Percentiles rank a stretch among this genome's conserved stretches.
Evolutionary conservation across 1,140 invertebrate genomes (phyloP).

Genomic region (Papilio dardanus): DNA sequence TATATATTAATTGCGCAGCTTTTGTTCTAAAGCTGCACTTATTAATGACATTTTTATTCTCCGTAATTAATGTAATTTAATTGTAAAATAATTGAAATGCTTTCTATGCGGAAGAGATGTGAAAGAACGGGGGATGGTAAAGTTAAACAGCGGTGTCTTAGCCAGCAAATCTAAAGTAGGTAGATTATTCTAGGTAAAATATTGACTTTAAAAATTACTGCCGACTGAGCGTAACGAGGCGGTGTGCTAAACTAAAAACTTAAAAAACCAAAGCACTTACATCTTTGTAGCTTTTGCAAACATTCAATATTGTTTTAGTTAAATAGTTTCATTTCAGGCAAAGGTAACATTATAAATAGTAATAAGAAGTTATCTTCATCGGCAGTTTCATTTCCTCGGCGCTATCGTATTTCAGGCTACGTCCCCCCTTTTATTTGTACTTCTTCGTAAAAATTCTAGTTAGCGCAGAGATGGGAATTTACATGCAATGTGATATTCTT

Average conservation of each 20-base stretch:
- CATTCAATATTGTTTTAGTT: slow-evolving; percentile 12
- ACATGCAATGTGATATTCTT: slow-evolving; percentile 6
- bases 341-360: slow-evolving; percentile 58
- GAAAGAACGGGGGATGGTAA: too few species aligned
- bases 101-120: too few species aligned
- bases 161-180: too few species aligned
- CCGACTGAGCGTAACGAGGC: too few species aligned
- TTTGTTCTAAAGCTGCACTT: neutral
- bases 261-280: neutral
- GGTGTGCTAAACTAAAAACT: too few species aligned
- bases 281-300: neutral
- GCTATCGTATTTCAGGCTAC: slow-evolving; percentile 59
- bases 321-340: slow-evolving; percentile 1
- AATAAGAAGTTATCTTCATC: slow-evolving; percentile 73
- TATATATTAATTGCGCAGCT: slow-evolving; percentile 27
- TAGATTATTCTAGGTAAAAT: too few species aligned
- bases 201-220: too few species aligned
- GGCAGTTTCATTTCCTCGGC: slow-evolving; percentile 61
- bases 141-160: too few species aligned
- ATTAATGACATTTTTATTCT: slow-evolving; percentile 18
- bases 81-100: neutral
- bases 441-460: slow-evolving; percentile 31
- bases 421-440: slow-evolving; percentile 44
- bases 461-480: slow-evolving; percentile 5
- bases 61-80: slow-evolving; percentile 10